Evolutionary conservation across 2,888 invertebrate genomes (phyloP).

Genomic region (Suillia variegata): DNA sequence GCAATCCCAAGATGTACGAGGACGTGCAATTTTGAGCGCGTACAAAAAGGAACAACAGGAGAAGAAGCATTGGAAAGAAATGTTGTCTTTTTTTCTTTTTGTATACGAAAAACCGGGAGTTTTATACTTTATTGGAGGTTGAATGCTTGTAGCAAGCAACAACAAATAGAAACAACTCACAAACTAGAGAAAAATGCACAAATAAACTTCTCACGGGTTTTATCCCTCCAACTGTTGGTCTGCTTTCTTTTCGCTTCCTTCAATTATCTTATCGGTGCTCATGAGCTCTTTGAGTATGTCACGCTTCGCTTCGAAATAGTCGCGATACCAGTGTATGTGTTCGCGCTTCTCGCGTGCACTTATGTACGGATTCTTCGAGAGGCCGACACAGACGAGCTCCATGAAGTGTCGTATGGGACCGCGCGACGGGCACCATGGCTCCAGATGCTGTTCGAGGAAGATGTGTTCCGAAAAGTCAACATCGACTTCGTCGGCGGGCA

Average conservation of each 20-base stretch:
- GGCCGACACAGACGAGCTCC: slow-evolving; percentile 92
- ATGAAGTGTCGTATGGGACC: slow-evolving; percentile 96
- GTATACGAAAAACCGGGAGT: too few species aligned
- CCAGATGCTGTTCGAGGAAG: slow-evolving; percentile 85
- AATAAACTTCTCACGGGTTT: background rate
- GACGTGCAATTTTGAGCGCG: slow-evolving; percentile 44
- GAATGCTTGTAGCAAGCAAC: too few species aligned
- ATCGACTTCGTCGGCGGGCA: slow-evolving; percentile 69
- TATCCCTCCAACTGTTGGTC: background rate
- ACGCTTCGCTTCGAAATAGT: slow-evolving; percentile 85
- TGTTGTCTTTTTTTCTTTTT: too few species aligned
- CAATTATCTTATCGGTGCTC: slow-evolving; percentile 33
- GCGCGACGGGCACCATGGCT: slow-evolving; percentile 85
- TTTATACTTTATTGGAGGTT: too few species aligned
- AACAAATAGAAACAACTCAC: too few species aligned
- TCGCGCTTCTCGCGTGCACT: slow-evolving; percentile 85
- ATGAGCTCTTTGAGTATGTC: slow-evolving; percentile 66
- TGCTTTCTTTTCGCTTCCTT: slow-evolving; percentile 2
- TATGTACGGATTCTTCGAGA: slow-evolving; percentile 93
- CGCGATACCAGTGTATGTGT: slow-evolving; percentile 89
- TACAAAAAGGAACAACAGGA: too few species aligned
- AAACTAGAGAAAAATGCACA: background rate
- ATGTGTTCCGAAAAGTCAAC: slow-evolving; percentile 93
- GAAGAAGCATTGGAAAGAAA: too few species aligned
- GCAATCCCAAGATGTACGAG: slow-evolving; percentile 55